A percentile compares a stretch with the other conserved stretches of the same genome.
These are phyloP conservation scores for Cyanocitta stelleri DNA, from an alignment of 2,113 vertebrate species.

Conservation along the genomic window DNA sequence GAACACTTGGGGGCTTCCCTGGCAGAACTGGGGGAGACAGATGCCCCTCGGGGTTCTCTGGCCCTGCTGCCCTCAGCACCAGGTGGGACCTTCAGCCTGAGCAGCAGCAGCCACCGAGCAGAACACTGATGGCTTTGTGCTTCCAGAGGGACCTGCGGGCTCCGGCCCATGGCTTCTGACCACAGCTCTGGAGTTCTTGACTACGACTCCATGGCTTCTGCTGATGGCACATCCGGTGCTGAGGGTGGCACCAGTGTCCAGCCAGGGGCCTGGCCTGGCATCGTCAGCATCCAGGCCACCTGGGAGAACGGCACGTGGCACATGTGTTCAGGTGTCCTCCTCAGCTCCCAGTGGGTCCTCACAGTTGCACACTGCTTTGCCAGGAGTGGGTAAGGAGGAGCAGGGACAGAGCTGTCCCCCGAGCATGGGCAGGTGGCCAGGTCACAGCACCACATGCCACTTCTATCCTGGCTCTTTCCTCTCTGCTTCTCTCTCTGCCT, in stretches of 20 bases:
- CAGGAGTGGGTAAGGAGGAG: not conserved
- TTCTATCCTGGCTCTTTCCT: not conserved
- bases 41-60: not conserved
- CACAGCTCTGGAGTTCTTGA: too few species aligned
- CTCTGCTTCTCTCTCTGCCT: not conserved
- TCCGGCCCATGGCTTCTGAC: not conserved
- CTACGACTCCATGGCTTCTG: too few species aligned
- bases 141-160: not conserved
- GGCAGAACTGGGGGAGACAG: not conserved
- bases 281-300: not conserved
- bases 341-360: not conserved
- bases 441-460: not conserved
- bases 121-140: not conserved
- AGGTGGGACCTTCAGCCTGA: not conserved
- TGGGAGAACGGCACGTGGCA: not conserved
- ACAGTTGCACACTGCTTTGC: not conserved
- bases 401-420: not conserved
- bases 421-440: not conserved
- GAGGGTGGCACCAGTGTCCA: not conserved
- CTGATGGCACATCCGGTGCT: fast-evolving
- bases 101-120: too few species aligned
- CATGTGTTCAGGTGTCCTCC: not conserved
- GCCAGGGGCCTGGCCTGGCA: not conserved
- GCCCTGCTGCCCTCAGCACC: not conserved
- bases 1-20: too few species aligned